Conservation (phyloP, 2,888 invertebrate species). For the Dyspetes luteomarginatus region DNA sequence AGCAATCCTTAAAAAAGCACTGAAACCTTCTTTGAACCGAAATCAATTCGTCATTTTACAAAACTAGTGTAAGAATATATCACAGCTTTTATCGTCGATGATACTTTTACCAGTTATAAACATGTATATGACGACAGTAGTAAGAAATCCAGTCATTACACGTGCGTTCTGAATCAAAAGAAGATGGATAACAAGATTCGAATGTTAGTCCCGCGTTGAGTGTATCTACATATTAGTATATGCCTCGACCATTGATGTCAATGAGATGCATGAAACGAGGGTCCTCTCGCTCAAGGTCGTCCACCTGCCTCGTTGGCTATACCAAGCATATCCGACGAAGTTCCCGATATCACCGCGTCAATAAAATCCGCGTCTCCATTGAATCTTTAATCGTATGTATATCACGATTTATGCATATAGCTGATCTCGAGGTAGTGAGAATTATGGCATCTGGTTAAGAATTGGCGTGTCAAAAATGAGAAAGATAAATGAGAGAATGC, state of each 20-base stretch:
- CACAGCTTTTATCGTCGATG: background rate
- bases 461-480: no score
- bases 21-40: background rate
- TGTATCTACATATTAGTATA: constrained; percentile 12
- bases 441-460: no score
- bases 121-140: background rate
- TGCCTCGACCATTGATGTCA: constrained; percentile 71
- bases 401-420: no score
- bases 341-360: constrained; percentile 56
- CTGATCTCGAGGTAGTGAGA: no score
- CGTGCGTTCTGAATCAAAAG: background rate
- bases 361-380: constrained; percentile 63
- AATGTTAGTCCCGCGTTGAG: background rate
- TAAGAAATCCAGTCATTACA: background rate
- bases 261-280: constrained; percentile 74
- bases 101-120: no score
- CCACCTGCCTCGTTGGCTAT: constrained; percentile 70
- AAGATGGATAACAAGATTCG: background rate
- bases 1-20: no score
- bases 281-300: constrained; percentile 74
- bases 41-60: background rate
- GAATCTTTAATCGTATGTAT: background rate
- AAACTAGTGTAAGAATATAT: background rate
- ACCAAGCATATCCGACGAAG: constrained; percentile 49
- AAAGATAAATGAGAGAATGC: no score